Evolutionary conservation across 2,888 invertebrate genomes (phyloP).

Genomic region (Lycophotia porphyrea): DNA sequence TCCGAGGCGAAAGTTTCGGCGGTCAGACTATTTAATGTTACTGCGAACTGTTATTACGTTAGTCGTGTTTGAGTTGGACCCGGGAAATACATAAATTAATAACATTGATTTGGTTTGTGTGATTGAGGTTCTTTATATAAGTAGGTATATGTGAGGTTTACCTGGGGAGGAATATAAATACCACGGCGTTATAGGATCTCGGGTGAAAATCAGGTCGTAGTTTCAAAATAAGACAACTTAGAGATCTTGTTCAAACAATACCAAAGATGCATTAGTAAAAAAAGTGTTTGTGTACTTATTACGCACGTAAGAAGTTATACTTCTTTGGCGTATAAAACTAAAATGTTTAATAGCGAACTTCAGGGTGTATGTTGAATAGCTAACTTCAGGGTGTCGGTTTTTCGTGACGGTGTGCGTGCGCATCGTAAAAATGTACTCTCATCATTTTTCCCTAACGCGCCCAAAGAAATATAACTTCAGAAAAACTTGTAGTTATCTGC

Average conservation of each 20-base stretch:
- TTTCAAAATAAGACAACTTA: neutral
- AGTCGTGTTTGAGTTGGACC: slow-evolving; percentile 72
- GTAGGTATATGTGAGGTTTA: neutral
- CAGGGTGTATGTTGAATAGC: too few species aligned
- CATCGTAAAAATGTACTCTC: too few species aligned
- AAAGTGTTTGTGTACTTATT: too few species aligned
- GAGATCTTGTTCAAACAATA: neutral
- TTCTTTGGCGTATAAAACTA: too few species aligned
- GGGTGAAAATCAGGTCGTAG: neutral
- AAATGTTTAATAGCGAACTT: too few species aligned
- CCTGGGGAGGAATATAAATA: neutral
- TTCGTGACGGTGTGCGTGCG: too few species aligned
- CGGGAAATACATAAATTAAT: slow-evolving; percentile 63
- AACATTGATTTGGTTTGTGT: slow-evolving; percentile 51
- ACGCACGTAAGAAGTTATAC: too few species aligned
- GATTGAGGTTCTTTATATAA: slow-evolving; percentile 12
- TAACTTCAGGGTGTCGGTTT: too few species aligned
- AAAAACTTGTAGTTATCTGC: neutral
- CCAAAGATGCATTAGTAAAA: neutral
- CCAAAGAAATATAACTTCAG: too few species aligned
- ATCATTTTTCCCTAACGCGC: too few species aligned
- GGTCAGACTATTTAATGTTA: slow-evolving; percentile 73
- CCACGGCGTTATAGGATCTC: neutral
- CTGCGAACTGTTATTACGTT: slow-evolving; percentile 73
- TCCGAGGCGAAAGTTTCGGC: slow-evolving; percentile 65